Conservation (phyloP, 2,888 invertebrate genomes). For the Alloscopus bannaensis region DNA sequence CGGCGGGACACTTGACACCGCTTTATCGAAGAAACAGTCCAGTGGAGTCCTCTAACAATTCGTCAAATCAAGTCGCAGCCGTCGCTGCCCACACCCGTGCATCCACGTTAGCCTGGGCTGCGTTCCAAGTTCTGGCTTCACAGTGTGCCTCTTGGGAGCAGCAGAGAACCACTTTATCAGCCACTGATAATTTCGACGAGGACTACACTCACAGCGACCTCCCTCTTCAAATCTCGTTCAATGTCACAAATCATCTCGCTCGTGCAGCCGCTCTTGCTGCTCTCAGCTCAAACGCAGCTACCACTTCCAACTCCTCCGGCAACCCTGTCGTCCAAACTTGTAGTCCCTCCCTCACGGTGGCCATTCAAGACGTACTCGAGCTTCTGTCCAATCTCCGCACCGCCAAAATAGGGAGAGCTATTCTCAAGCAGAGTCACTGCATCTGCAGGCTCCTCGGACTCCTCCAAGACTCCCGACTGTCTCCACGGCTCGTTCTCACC, state of each 20-base stretch:
- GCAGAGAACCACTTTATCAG: not conserved
- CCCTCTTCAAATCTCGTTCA: conserved; percentile 75
- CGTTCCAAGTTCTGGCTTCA: conserved; percentile 76
- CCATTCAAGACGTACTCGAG: conserved; percentile 76
- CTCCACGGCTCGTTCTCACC: conserved; percentile 59
- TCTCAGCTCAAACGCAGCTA: not conserved
- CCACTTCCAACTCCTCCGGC: conserved; percentile 70
- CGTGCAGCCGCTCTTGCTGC: conserved; percentile 75
- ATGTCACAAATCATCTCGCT: conserved; percentile 75
- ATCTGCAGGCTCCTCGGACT: conserved; percentile 55
- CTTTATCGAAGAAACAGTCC: conserved; percentile 13
- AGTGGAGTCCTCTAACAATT: not conserved
- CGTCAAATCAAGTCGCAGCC: not conserved
- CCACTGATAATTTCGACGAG: not conserved
- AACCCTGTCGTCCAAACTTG: conserved; percentile 1
- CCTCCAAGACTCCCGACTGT: conserved; percentile 57
- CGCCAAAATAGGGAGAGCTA: conserved; percentile 54
- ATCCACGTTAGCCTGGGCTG: conserved; percentile 76
- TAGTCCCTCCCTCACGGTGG: conserved; percentile 73
- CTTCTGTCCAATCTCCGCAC: conserved; percentile 54
- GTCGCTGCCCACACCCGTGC: conserved; percentile 31
- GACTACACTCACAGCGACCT: conserved; percentile 74
- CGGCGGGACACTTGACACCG: conserved; percentile 44
- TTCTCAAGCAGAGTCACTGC: conserved; percentile 60
- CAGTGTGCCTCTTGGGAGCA: conserved; percentile 75